Evolutionary conservation across 2,888 invertebrate genomes (phyloP).

Genomic region (Lissocephala sabroskyi): DNA sequence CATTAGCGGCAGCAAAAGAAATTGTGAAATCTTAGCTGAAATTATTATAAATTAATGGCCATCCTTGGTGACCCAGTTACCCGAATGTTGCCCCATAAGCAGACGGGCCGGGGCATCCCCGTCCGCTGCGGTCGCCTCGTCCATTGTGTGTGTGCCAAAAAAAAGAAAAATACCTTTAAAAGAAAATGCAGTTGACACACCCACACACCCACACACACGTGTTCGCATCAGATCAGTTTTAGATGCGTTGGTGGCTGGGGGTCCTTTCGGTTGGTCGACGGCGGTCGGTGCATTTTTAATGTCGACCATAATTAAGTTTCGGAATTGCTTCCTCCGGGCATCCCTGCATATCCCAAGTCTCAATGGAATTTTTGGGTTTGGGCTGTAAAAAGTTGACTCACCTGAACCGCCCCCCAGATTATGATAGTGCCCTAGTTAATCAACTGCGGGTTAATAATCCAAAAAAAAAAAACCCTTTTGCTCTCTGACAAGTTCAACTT

Average conservation of each 20-base stretch:
- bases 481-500: no score
- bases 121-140: no score
- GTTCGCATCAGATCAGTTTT: background rate
- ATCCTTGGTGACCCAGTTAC: conserved; percentile 61
- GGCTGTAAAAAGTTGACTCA: no score
- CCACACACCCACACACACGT: conserved; percentile 13
- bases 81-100: conserved; percentile 49
- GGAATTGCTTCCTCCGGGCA: conserved; percentile 16
- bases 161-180: conserved; percentile 30
- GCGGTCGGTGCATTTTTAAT: conserved; percentile 52
- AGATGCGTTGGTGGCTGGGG: conserved; percentile 7
- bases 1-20: conserved; percentile 48
- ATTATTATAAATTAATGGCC: conserved; percentile 64
- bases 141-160: no score
- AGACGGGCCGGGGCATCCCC: conserved; percentile 7
- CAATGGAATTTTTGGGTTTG: no score
- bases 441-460: no score
- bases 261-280: conserved; percentile 15
- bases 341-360: no score
- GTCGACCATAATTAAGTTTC: conserved; percentile 59
- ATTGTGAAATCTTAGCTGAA: conserved; percentile 65
- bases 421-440: no score
- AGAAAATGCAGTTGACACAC: conserved; percentile 3
- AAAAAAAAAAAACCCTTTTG: no score
- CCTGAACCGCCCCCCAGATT: no score